Base-by-base conservation (phyloP, 2,888 invertebrate genomes). In the Caenorhabditis panamensis region DNA sequence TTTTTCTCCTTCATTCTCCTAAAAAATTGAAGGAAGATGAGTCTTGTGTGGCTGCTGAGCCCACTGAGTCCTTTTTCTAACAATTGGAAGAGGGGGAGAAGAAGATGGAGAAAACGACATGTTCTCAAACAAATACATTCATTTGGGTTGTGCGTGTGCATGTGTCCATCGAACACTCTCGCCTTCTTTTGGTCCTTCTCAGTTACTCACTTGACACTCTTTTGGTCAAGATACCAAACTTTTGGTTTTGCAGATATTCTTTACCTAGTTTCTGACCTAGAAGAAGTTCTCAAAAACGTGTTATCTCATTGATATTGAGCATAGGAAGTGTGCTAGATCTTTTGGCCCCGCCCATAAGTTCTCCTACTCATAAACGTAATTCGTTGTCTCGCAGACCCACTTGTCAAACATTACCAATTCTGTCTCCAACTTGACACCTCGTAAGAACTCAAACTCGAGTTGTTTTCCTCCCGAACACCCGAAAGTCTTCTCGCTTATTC, bases 111-210 rank as follows among this genome's bases (percentile, higher is more conserved):
- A 44, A 13, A 13, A 41, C n/a, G 53, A 51, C 69, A 69, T 66
- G 75, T 75, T 67, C 67, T 62, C 61, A 66, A 67, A 59, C 66
- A 75, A 75, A 75, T 66, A 75, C 66, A 75, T 75, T 75, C 75
- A 59, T 75, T 69, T 69, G 51, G 66, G n/a, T 53, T 54, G 44
- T 51, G 58, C 16, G 6, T 28, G 53, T 31, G 37, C 22, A 36
- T 44, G 22, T 59, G 49, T 58, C 47, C 47, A 47, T 47, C 47
- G 75, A 41, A 36, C 20, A 41, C 59, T 44, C 61, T 61, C 61
- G 2, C 63, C 44, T 41, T 51, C 36, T 53, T 36, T 20, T 56
- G 9, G 2, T 49, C n/a, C 18, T 49, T 28, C 22, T 51, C 24
- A 24, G 20, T 61, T 47, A 24, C 51, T 61, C 49, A 37, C 26